Evolutionary conservation across 2,888 invertebrate species (phyloP).

Genomic region (Eupithecia subfuscata): DNA sequence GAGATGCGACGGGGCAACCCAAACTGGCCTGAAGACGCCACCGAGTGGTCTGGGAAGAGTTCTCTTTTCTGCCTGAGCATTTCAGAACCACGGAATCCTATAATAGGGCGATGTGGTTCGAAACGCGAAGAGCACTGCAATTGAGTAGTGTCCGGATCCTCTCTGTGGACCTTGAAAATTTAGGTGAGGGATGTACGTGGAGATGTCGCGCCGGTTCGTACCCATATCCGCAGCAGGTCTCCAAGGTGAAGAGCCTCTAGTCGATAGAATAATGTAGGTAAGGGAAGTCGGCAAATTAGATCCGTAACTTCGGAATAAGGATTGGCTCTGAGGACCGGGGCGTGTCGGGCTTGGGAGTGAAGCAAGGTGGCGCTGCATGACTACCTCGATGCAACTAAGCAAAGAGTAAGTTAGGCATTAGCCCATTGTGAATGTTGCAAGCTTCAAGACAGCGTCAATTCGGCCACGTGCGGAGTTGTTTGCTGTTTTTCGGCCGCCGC

Average conservation of each 20-base stretch:
- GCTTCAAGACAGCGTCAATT: no score
- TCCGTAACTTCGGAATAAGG: slow-evolving; percentile 87
- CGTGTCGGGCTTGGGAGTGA: slow-evolving; percentile 54
- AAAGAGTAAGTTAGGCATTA: no score
- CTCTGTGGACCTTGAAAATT: slow-evolving; percentile 68
- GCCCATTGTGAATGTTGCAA: no score
- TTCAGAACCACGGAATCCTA: slow-evolving; percentile 77
- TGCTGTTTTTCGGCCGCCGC: no score
- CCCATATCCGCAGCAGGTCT: slow-evolving; percentile 91
- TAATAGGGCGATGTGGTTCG: slow-evolving; percentile 81
- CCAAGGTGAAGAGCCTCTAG: slow-evolving; percentile 88
- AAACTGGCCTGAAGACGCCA: slow-evolving; percentile 82
- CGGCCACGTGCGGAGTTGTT: no score
- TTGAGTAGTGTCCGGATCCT: slow-evolving; percentile 61
- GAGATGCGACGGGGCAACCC: slow-evolving; percentile 37
- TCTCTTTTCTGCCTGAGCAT: slow-evolving; percentile 76
- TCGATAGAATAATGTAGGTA: slow-evolving; percentile 86
- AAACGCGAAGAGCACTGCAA: slow-evolving; percentile 66
- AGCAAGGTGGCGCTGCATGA: no score
- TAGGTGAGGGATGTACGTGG: slow-evolving; percentile 63
- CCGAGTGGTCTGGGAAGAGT: slow-evolving; percentile 81
- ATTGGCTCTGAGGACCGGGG: slow-evolving; percentile 89
- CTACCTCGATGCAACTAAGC: no score
- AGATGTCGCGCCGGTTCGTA: slow-evolving; percentile 80
- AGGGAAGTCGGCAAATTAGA: slow-evolving; percentile 88